A percentile compares a stretch with the other conserved stretches of the same genome.
Evolutionary conservation across 2,113 vertebrate species (phyloP).

Genomic region (Barnardius zonarius): DNA sequence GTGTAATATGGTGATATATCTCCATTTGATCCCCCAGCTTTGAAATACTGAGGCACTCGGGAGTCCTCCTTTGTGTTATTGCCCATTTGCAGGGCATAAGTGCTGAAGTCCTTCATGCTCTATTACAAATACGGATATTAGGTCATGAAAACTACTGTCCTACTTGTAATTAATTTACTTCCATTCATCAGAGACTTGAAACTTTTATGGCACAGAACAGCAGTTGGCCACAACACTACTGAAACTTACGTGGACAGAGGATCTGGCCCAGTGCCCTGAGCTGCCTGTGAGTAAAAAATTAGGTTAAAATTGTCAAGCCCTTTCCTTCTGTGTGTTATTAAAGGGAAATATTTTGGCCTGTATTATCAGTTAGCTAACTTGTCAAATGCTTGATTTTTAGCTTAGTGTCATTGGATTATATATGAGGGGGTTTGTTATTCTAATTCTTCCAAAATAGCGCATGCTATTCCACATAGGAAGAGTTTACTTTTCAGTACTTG

Average conservation of each 20-base stretch:
- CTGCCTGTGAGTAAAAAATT: not conserved
- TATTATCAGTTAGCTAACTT: not conserved
- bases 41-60: rapidly evolving
- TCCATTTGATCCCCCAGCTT: not conserved
- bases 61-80: not conserved
- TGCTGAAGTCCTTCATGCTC: not conserved
- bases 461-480: not conserved
- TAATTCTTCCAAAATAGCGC: not conserved
- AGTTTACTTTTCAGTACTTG: not conserved
- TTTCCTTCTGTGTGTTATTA: not conserved
- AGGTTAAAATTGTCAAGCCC: not conserved
- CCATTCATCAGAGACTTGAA: not conserved
- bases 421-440: not conserved
- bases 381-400: not conserved
- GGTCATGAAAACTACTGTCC: not conserved
- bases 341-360: not conserved
- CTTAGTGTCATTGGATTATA: not conserved
- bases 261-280: not conserved
- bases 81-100: not conserved
- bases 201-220: not conserved
- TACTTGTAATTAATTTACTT: not conserved
- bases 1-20: not conserved
- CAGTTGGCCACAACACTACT: not conserved
- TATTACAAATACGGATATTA: not conserved
- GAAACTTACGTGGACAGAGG: not conserved